Base-by-base conservation (phyloP, 2,888 invertebrate genomes). In the Balanococcus diminutus region DNA sequence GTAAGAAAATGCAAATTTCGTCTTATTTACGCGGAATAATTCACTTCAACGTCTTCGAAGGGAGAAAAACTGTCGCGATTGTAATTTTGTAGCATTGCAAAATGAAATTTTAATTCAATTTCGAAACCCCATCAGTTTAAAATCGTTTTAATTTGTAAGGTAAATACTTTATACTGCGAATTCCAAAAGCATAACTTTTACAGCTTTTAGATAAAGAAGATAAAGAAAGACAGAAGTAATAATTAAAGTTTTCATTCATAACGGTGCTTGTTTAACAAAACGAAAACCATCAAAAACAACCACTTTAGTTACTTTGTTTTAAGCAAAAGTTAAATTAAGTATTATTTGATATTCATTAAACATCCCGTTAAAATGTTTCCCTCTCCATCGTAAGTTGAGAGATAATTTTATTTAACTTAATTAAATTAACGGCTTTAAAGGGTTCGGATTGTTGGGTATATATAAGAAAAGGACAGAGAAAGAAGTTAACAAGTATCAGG, bases 341-440 rank as follows among this genome's bases (percentile, higher is more conserved):
- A 86, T 86, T 86, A 86, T 86, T 86, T 86, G 86, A 86, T 86
- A 86, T 86, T 86, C 86, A 86, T 86, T 86, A 86, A 86, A 86
- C 67, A 83, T 83, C 83, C 83, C 31, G 83, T 83, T 83, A 83
- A 83, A 83, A 83, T 83, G 83, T 83, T 83, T 83, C 83, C 56
- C 83, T 83, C 67, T 83, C 83, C 83, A 67, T 83, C 67, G 61
- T 67, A 83, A 83, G 61, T 83, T 83, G 31, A 83, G 83, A 83
- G 83, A 83, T 83, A 83, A 83, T 83, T 83, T 83, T 83, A 83
- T 83, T 83, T 83, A 83, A 83, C 67, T 83, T 83, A 83, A 83
- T 83, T 83, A 83, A 83, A 61, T 83, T 83, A 83, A 83, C 83
- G 83, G 83, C 83, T 28, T 83, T 83, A 83, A 61, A 83, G 67